phyloP scores from a whole-genome alignment of 1,140 invertebrate genomes.

The Zaprionus ornatus region DNA sequence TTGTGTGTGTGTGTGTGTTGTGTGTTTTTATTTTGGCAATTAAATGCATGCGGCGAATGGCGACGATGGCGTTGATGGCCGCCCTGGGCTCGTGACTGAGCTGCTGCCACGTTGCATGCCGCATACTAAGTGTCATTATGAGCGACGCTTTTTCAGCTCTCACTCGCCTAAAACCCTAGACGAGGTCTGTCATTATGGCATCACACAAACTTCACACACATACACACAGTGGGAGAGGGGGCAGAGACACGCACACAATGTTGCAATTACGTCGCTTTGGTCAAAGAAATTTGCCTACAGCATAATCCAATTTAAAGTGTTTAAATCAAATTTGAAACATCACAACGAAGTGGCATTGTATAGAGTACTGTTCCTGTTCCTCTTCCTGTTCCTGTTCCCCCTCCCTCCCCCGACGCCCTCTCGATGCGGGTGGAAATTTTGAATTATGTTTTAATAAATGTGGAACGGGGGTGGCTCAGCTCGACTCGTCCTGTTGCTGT shows the following conservation, averaged over 20 bases:
- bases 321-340: constrained; percentile 83
- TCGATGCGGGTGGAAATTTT: constrained; percentile 65
- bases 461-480: constrained; percentile 42
- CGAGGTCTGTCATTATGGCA: constrained; percentile 71
- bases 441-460: constrained; percentile 83
- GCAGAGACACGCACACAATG: constrained; percentile 64
- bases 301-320: constrained; percentile 83
- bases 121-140: constrained; percentile 82
- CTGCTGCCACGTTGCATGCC: constrained; percentile 78
- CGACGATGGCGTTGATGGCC: constrained; percentile 71
- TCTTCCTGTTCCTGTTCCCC: constrained; percentile 12
- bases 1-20: constrained; percentile 11
- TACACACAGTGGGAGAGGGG: background rate
- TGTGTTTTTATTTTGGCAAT: constrained; percentile 83
- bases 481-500: constrained; percentile 30
- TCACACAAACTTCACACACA: constrained; percentile 19
- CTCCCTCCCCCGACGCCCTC: background rate
- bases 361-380: constrained; percentile 11
- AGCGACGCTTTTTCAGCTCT: constrained; percentile 47
- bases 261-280: constrained; percentile 72
- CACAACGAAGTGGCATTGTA: constrained; percentile 70
- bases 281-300: constrained; percentile 80
- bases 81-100: constrained; percentile 74
- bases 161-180: constrained; percentile 37
- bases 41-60: constrained; percentile 80